Evolutionary conservation across 2,888 invertebrate species (phyloP).

Genomic region (Brenthis ino): DNA sequence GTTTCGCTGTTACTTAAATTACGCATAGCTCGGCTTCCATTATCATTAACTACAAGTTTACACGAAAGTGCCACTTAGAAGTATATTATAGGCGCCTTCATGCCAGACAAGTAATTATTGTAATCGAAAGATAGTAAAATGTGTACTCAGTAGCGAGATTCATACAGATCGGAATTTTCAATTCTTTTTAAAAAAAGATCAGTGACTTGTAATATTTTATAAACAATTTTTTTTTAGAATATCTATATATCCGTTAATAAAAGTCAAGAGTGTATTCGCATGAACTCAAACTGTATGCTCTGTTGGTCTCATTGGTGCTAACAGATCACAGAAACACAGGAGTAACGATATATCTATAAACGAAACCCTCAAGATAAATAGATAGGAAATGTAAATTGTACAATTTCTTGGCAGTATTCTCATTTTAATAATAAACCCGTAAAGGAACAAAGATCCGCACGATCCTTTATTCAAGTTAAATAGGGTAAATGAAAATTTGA

Average conservation of each 20-base stretch:
- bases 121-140: constrained; percentile 33
- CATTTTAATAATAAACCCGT: not conserved
- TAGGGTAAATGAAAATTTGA: constrained; percentile 34
- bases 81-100: constrained; percentile 55
- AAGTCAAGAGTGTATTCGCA: no score
- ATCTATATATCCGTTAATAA: no score
- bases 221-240: no score
- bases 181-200: not conserved
- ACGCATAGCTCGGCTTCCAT: constrained; percentile 52
- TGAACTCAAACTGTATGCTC: no score
- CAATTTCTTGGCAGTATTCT: not conserved
- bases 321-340: no score
- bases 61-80: constrained; percentile 68
- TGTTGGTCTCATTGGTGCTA: no score
- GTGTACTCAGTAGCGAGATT: constrained; percentile 9
- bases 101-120: constrained; percentile 44
- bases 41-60: constrained; percentile 60
- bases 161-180: not conserved
- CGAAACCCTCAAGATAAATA: no score
- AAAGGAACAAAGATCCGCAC: constrained; percentile 12
- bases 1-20: constrained; percentile 55
- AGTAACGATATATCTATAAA: no score
- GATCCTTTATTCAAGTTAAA: constrained; percentile 21
- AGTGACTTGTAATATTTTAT: not conserved
- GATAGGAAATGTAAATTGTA: not conserved